phyloP scores from a whole-genome alignment of 2,797 vertebrate species.

The Mus spretus region DNA sequence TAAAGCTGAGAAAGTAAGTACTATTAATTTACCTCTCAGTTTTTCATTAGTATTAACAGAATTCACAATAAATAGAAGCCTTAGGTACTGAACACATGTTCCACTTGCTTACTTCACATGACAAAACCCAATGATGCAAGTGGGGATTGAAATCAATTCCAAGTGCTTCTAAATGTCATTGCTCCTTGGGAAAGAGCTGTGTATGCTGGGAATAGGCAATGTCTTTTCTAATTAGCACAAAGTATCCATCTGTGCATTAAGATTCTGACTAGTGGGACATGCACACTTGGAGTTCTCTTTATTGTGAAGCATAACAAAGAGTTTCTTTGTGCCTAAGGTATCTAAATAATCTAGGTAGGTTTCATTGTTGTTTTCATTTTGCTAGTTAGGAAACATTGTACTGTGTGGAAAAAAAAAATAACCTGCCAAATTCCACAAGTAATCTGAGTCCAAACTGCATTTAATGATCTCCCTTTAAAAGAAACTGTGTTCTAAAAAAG shows the following conservation, averaged over 20 bases:
- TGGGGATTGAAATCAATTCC: constrained; percentile 68
- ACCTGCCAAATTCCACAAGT: background rate
- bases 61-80: background rate
- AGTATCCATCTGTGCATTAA: background rate
- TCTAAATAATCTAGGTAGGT: background rate
- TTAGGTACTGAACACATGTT: background rate
- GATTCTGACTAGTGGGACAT: constrained; percentile 5
- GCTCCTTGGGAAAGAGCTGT: constrained; percentile 26
- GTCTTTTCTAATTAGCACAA: constrained; percentile 72
- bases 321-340: constrained; percentile 29
- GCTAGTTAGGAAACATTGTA: background rate
- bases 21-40: constrained; percentile 56
- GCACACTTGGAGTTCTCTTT: constrained; percentile 41
- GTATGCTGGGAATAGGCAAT: constrained; percentile 29
- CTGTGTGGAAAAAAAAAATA: constrained; percentile 47
- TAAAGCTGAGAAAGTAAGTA: constrained; percentile 50
- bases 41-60: constrained; percentile 67
- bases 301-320: constrained; percentile 39
- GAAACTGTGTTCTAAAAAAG: background rate
- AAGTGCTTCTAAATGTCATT: constrained; percentile 61
- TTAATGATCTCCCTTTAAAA: background rate
- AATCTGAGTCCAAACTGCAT: constrained; percentile 20
- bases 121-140: constrained; percentile 48
- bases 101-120: constrained; percentile 33
- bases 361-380: constrained; percentile 63